These are phyloP conservation scores for Thymallus thymallus DNA, from an alignment of 2,113 vertebrate genomes.

Conservation along the genomic window DNA sequence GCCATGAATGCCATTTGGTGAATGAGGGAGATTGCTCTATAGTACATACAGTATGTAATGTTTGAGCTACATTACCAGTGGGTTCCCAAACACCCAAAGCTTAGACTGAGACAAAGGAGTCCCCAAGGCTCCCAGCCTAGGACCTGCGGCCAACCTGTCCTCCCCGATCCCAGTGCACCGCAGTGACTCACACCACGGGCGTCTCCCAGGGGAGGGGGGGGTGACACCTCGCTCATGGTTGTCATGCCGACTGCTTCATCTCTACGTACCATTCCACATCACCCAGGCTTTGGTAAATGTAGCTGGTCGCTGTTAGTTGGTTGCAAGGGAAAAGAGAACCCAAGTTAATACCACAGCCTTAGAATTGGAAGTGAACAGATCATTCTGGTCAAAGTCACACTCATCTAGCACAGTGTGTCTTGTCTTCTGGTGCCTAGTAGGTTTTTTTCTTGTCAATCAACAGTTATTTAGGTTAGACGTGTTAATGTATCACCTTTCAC, in stretches of 20 bases:
- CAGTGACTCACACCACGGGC: conserved; percentile 97
- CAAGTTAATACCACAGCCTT: conserved; percentile 91
- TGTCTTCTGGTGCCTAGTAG: conserved; percentile 26
- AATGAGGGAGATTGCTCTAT: conserved; percentile 51
- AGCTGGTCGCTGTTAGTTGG: conserved; percentile 99
- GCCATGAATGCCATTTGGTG: conserved; percentile 65
- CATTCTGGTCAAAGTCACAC: conserved; percentile 47
- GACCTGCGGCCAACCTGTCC: conserved; percentile 99
- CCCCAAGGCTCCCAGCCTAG: conserved; percentile 91
- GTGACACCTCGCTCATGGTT: conserved; percentile 98
- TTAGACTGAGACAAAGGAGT: conserved; percentile 98
- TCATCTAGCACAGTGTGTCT: conserved; percentile 9
- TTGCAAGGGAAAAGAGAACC: conserved; percentile 99
- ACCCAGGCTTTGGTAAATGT: conserved; percentile 99
- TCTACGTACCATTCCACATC: conserved; percentile 99
- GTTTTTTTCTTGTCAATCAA: conserved; percentile 9
- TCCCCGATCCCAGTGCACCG: conserved; percentile 99
- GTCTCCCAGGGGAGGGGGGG: conserved; percentile 94
- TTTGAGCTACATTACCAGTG: conserved; percentile 78
- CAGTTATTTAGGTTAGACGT: conserved; percentile 9
- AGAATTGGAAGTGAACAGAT: conserved; percentile 59
- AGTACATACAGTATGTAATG: conserved; percentile 59
- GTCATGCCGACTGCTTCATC: conserved; percentile 99
- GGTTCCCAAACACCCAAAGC: conserved; percentile 93
- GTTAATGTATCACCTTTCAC: conserved; percentile 6